Evolutionary conservation across 2,113 vertebrate species (phyloP).

Genomic region (Aramus guarauna): DNA sequence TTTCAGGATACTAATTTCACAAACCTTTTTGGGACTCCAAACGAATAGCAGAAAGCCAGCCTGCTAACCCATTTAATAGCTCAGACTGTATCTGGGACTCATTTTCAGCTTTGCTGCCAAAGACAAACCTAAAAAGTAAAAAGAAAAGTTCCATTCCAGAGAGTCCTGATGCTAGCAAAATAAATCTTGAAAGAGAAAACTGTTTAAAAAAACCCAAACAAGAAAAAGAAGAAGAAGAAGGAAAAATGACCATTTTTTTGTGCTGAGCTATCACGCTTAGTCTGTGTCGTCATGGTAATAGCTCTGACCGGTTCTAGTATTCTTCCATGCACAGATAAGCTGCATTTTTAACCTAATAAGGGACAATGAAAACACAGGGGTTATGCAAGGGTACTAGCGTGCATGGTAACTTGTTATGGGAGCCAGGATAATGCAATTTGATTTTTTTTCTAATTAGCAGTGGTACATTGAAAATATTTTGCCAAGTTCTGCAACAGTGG

Average conservation of each 20-base stretch:
- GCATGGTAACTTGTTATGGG: neutral
- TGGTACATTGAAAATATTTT: neutral
- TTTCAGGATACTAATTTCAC: neutral
- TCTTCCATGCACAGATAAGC: neutral
- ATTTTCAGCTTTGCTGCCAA: neutral
- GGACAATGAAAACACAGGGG: neutral
- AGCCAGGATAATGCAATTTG: neutral
- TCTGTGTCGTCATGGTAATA: neutral
- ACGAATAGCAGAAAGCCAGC: neutral
- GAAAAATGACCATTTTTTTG: neutral
- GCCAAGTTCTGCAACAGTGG: neutral
- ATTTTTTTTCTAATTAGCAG: neutral
- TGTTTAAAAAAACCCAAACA: neutral
- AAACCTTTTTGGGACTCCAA: neutral
- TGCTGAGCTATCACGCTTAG: neutral
- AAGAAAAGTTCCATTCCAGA: neutral
- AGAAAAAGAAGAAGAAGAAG: neutral
- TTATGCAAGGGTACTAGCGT: neutral
- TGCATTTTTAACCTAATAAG: constrained; percentile 10
- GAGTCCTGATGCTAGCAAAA: neutral
- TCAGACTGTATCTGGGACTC: neutral
- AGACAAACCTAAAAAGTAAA: neutral
- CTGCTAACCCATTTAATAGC: neutral
- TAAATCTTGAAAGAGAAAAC: neutral
- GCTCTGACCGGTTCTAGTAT: neutral